Percentiles rank a stretch among this genome's conserved stretches.
Evolutionary conservation across 1,140 invertebrate genomes (phyloP).

Genomic region (Heliconius eleuchia): DNA sequence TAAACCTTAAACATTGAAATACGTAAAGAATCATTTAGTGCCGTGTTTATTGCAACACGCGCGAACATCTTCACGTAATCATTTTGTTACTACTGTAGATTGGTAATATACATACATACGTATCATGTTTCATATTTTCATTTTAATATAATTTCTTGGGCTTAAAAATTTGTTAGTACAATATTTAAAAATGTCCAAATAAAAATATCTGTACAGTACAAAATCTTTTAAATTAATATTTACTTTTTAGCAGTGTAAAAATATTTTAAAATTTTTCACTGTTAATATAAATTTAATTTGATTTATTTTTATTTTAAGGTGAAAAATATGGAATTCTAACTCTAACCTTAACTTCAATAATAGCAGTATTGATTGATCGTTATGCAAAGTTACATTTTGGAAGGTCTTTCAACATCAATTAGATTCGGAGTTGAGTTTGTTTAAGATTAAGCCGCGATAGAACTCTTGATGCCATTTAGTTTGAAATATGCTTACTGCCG

Average conservation of each 20-base stretch:
- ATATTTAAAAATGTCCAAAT: not conserved
- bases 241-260: not conserved
- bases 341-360: constrained; percentile 3
- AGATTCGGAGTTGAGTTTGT: constrained; percentile 37
- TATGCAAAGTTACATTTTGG: constrained; percentile 24
- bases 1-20: not conserved
- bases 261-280: not conserved
- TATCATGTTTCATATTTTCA: not conserved
- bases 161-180: not conserved
- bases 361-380: constrained; percentile 24
- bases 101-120: constrained; percentile 15
- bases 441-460: constrained; percentile 29
- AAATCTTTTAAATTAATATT: not conserved
- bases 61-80: constrained; percentile 13
- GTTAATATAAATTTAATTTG: not conserved
- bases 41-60: not conserved
- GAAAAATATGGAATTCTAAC: not conserved
- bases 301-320: not conserved
- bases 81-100: not conserved
- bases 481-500: constrained; percentile 31
- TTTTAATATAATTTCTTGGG: not conserved
- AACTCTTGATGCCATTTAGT: constrained; percentile 16
- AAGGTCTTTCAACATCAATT: constrained; percentile 30
- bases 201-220: not conserved
- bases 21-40: not conserved